Percentiles rank a stretch among this genome's conserved stretches.
Evolutionary conservation across 2,113 vertebrate species (phyloP).

Genomic region (Macquaria ambigua): DNA sequence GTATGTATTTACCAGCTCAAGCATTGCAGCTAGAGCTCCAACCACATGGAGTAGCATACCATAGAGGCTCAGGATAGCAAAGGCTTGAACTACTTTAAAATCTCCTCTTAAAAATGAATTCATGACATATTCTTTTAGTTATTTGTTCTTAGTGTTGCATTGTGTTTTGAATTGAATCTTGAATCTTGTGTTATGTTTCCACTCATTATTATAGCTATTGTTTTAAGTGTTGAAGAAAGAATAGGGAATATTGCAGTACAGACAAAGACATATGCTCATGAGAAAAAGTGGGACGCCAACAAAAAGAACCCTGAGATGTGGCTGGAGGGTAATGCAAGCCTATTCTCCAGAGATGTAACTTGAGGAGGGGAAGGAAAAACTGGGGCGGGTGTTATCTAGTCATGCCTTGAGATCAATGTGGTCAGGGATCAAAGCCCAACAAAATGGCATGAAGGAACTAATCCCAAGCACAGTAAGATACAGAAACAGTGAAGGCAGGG

Average conservation of each 20-base stretch:
- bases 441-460: conserved; percentile 75
- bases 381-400: conserved; percentile 74
- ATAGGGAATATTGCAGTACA: conserved; percentile 4
- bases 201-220: neutral
- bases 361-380: conserved; percentile 60
- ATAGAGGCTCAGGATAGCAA: neutral
- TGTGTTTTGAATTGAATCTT: conserved; percentile 8
- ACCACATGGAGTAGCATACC: neutral
- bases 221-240: conserved; percentile 27
- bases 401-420: conserved; percentile 75
- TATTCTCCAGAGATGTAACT: conserved; percentile 68
- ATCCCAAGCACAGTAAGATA: conserved; percentile 66
- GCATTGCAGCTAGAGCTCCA: neutral
- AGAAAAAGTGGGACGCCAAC: conserved; percentile 58
- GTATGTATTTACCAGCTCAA: conserved; percentile 2
- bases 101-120: neutral
- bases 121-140: neutral
- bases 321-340: conserved; percentile 62
- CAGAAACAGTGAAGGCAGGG: conserved; percentile 47
- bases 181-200: neutral
- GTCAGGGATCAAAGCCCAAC: conserved; percentile 78
- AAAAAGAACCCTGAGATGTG: conserved; percentile 64
- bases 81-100: conserved; percentile 1
- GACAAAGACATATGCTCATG: conserved; percentile 33
- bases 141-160: neutral